Conservation (phyloP, 2,797 vertebrate species). For the Fistularia tabacaria region DNA sequence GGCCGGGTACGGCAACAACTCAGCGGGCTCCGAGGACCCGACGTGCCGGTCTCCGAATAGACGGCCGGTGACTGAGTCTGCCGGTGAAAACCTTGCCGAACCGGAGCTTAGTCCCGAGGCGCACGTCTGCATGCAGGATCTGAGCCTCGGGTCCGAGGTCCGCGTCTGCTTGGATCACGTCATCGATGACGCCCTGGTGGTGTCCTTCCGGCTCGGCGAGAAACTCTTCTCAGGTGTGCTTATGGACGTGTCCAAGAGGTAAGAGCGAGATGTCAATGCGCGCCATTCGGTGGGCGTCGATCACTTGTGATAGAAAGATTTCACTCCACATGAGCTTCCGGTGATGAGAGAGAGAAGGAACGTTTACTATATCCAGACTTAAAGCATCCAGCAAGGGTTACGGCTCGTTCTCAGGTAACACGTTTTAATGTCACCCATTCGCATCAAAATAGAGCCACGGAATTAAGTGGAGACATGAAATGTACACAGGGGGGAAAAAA, state of each 20-base stretch:
- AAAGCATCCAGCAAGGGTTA: too few species aligned
- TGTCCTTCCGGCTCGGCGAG: slow-evolving; percentile 91
- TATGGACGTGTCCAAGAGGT: slow-evolving; percentile 96
- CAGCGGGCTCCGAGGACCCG: slow-evolving; percentile 11
- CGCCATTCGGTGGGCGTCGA: not conserved
- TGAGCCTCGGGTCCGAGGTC: slow-evolving; percentile 88
- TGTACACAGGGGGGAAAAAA: too few species aligned
- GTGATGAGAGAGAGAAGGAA: too few species aligned
- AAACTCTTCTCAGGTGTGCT: slow-evolving; percentile 94
- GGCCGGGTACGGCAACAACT: slow-evolving; percentile 17
- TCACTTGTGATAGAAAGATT: too few species aligned
- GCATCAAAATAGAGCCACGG: too few species aligned
- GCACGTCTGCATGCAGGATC: slow-evolving; percentile 50
- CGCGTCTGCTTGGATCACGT: slow-evolving; percentile 94
- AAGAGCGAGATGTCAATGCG: slow-evolving; percentile 2
- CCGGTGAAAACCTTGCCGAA: not conserved
- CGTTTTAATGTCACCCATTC: too few species aligned
- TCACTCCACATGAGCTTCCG: too few species aligned
- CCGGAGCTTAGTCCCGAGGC: too few species aligned
- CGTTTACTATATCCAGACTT: too few species aligned
- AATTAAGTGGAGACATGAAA: too few species aligned
- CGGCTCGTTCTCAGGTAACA: too few species aligned
- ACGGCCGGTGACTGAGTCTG: slow-evolving; percentile 12
- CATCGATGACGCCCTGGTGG: slow-evolving; percentile 95
- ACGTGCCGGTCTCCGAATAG: slow-evolving; percentile 29